These are phyloP conservation scores for Agapetus fuscipes DNA, from an alignment of 2,888 invertebrate genomes.

Conservation along the genomic window DNA sequence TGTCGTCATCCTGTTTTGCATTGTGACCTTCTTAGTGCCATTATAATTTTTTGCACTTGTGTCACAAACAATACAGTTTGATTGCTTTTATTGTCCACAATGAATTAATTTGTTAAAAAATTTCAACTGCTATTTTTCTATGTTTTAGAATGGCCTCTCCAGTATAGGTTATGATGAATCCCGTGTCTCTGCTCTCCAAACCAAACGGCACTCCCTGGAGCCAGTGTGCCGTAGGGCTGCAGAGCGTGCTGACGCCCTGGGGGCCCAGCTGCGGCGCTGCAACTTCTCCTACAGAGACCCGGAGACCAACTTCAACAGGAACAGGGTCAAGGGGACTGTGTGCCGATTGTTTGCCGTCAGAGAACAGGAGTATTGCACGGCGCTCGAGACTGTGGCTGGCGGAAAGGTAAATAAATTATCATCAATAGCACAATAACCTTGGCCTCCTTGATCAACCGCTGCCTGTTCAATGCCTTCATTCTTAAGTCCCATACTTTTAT, in stretches of 20 bases:
- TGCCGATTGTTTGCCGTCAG: slow-evolving; percentile 68
- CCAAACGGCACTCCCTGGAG: slow-evolving; percentile 39
- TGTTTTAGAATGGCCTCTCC: slow-evolving; percentile 39
- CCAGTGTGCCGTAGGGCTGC: slow-evolving; percentile 45
- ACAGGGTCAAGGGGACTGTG: slow-evolving; percentile 65
- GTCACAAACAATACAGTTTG: too few relatives aligned
- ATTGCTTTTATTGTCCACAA: background rate
- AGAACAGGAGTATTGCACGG: slow-evolving; percentile 61
- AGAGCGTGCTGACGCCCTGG: slow-evolving; percentile 48
- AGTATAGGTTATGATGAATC: slow-evolving; percentile 53
- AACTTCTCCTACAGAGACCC: slow-evolving; percentile 73
- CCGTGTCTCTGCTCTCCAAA: slow-evolving; percentile 43
- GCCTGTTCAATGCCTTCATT: too few relatives aligned
- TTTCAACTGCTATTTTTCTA: too few relatives aligned
- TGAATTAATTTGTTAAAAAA: too few relatives aligned
- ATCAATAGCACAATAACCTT: too few relatives aligned
- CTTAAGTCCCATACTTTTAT: too few relatives aligned
- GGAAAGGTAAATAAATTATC: slow-evolving; percentile 61
- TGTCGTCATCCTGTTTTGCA: too few relatives aligned
- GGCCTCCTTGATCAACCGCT: too few relatives aligned
- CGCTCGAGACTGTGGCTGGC: slow-evolving; percentile 79
- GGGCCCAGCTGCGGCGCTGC: slow-evolving; percentile 46
- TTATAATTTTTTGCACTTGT: too few relatives aligned
- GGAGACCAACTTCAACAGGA: slow-evolving; percentile 57
- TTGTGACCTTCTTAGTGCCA: too few relatives aligned